Conservation (phyloP, 2,888 invertebrate species). For the Cacoxenus indagator region DNA sequence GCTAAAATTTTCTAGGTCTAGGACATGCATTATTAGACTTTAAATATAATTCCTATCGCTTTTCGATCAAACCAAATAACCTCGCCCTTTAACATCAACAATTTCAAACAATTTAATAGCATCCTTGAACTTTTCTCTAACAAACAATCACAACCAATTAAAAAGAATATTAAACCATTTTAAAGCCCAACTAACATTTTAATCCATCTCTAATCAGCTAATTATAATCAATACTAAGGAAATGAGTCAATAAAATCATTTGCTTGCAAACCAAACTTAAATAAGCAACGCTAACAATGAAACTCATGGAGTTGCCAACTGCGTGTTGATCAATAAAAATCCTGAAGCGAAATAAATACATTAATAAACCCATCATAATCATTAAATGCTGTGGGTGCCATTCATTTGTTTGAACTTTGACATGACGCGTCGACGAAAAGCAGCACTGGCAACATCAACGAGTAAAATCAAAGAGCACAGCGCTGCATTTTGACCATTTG, state of each 20-base stretch:
- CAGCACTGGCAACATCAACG: neutral
- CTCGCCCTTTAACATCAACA: too few species aligned
- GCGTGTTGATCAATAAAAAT: neutral
- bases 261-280: neutral
- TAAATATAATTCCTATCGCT: too few species aligned
- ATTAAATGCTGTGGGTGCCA: slow-evolving; percentile 61
- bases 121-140: neutral
- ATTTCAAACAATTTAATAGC: neutral
- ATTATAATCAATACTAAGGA: neutral
- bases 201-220: neutral
- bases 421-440: slow-evolving; percentile 24
- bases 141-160: neutral
- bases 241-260: neutral
- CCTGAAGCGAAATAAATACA: slow-evolving; percentile 36
- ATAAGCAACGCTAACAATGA: neutral
- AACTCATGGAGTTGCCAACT: slow-evolving; percentile 15
- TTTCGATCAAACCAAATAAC: too few species aligned
- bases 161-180: neutral
- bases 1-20: too few species aligned
- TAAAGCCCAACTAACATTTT: neutral
- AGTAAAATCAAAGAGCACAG: neutral
- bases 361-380: slow-evolving; percentile 63
- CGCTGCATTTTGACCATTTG: slow-evolving; percentile 2
- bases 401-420: slow-evolving; percentile 62
- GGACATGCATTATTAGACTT: too few species aligned